These are phyloP conservation scores for Chymomyza caudatula DNA, from an alignment of 2,888 invertebrate species.

Conservation along the genomic window DNA sequence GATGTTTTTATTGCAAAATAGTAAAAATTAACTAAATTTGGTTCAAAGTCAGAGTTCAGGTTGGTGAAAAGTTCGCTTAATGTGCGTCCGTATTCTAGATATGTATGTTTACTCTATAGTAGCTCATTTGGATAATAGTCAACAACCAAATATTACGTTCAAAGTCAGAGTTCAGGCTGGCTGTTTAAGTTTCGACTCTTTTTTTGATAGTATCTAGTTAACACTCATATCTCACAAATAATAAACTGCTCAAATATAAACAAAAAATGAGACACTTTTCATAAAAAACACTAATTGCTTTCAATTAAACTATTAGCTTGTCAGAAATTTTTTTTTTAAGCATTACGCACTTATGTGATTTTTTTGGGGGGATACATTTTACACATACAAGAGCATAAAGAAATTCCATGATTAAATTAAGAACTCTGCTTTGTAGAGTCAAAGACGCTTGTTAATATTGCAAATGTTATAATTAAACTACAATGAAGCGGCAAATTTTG, in stretches of 20 bases:
- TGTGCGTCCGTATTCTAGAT: neutral
- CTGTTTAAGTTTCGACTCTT: neutral
- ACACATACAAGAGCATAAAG: conserved; percentile 21
- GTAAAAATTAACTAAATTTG: neutral
- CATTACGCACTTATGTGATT: neutral
- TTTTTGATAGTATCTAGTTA: neutral
- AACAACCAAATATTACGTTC: neutral
- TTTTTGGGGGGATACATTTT: conserved; percentile 1
- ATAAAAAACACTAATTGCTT: conserved; percentile 45
- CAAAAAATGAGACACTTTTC: neutral
- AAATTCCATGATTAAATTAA: conserved; percentile 54
- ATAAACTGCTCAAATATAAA: neutral
- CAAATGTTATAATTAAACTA: conserved; percentile 23
- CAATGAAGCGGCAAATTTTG: neutral
- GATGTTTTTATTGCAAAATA: neutral
- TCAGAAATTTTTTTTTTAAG: conserved; percentile 8
- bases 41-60: neutral
- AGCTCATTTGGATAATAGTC: neutral
- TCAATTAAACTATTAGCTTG: conserved; percentile 42
- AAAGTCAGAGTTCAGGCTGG: neutral
- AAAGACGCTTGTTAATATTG: conserved; percentile 24
- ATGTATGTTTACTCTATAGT: neutral
- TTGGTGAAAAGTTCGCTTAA: neutral
- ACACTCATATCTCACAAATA: neutral
- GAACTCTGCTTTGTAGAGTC: conserved; percentile 1